Conservation (phyloP, 2,113 vertebrate genomes). For the Riparia riparia region DNA sequence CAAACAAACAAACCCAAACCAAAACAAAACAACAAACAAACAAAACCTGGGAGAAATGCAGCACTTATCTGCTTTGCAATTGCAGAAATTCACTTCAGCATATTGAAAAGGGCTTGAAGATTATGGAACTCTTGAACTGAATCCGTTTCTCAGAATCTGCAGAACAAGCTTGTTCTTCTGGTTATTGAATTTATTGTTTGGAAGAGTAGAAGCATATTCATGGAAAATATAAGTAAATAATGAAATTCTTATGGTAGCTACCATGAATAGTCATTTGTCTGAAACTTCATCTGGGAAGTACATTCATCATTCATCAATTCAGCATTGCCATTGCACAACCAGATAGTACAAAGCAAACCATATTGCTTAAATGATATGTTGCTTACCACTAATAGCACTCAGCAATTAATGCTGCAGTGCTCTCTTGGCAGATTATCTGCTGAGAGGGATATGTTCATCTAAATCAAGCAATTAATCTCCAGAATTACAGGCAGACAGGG, state of each 20-base stretch:
- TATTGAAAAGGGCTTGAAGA: background rate
- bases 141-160: slow-evolving; percentile 16
- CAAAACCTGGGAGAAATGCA: background rate
- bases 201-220: background rate
- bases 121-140: background rate
- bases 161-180: background rate
- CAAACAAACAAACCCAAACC: no score
- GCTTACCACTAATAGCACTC: background rate
- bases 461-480: background rate
- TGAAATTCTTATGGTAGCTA: background rate
- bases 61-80: background rate
- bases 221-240: background rate
- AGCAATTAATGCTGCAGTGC: background rate
- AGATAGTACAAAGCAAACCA: background rate
- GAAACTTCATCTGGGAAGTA: background rate
- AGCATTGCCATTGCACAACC: background rate
- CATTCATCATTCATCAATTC: background rate
- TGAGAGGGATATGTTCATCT: background rate
- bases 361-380: background rate
- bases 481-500: background rate
- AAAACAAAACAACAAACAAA: no score
- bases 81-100: background rate
- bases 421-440: background rate
- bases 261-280: background rate
- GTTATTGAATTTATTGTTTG: background rate